Conservation (phyloP, 2,113 vertebrate species). For the Festucalex cinctus region DNA sequence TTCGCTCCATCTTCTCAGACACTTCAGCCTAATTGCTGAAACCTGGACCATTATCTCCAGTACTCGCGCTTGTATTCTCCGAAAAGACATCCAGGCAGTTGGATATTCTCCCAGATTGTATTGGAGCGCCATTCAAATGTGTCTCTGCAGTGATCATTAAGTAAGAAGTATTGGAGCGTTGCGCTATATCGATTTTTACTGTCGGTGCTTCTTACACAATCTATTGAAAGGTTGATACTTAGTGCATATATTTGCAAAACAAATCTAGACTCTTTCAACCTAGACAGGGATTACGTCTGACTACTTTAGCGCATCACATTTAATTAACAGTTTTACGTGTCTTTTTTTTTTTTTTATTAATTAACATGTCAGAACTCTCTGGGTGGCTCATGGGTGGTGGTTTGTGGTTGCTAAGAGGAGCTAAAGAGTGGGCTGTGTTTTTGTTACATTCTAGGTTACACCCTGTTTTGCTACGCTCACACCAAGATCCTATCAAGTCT, state of each 20-base stretch:
- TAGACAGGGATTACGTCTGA: conserved; percentile 1
- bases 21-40: conserved; percentile 28
- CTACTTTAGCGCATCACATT: conserved; percentile 7
- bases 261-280: neutral
- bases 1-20: conserved; percentile 26
- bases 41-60: conserved; percentile 30
- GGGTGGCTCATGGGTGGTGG: conserved; percentile 14
- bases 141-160: conserved; percentile 17
- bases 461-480: conserved; percentile 61
- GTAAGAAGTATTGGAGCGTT: neutral
- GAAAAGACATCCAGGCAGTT: conserved; percentile 33
- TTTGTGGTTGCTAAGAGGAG: conserved; percentile 13
- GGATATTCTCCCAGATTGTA: conserved; percentile 27
- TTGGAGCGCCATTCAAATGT: conserved; percentile 19
- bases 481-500: conserved; percentile 56
- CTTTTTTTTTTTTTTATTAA: conserved; percentile 21
- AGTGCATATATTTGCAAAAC: neutral
- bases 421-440: conserved; percentile 48
- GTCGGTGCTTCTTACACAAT: neutral
- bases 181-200: conserved; percentile 2
- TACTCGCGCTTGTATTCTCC: conserved; percentile 30
- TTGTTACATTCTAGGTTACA: conserved; percentile 66
- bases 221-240: neutral
- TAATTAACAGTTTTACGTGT: conserved; percentile 13
- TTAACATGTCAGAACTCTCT: conserved; percentile 19